These are phyloP conservation scores for Pygoscelis adeliae DNA, from an alignment of 2,113 vertebrate genomes.

Conservation along the genomic window DNA sequence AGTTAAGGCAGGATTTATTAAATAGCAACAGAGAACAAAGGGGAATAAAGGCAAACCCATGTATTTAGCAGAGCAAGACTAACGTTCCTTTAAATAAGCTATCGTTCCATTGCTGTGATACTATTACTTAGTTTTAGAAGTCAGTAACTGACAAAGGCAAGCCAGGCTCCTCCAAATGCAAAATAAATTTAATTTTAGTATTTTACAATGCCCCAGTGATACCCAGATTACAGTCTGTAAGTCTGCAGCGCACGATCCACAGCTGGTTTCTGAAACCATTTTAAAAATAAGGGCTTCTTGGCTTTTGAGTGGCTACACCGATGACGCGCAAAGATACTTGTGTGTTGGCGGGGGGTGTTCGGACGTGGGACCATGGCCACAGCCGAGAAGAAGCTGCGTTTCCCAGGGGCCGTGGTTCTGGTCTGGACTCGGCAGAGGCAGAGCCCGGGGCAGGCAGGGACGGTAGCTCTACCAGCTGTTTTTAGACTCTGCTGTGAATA, in stretches of 20 bases:
- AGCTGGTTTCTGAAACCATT: not conserved
- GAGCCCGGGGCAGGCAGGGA: not conserved
- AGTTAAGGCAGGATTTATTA: not conserved
- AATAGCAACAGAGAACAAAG: not conserved
- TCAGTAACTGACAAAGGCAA: not conserved
- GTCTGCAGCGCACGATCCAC: not conserved
- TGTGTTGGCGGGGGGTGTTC: no score
- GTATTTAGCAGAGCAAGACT: not conserved
- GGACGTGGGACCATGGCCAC: not conserved
- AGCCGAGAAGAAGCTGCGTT: not conserved
- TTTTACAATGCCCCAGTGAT: not conserved
- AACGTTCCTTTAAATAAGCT: no score
- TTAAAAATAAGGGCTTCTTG: not conserved
- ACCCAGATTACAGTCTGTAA: not conserved
- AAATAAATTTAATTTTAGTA: no score
- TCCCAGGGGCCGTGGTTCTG: not conserved
- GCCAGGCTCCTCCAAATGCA: not conserved
- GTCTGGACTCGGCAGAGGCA: no score
- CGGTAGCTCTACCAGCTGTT: not conserved
- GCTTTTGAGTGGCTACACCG: not conserved
- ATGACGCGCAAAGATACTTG: accelerated
- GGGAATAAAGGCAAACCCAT: not conserved
- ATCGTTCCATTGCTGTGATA: not conserved
- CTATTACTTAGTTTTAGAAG: not conserved
- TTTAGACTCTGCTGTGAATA: no score